Base-by-base conservation (phyloP, 2,113 vertebrate species). In the Odobenus rosmarus region DNA sequence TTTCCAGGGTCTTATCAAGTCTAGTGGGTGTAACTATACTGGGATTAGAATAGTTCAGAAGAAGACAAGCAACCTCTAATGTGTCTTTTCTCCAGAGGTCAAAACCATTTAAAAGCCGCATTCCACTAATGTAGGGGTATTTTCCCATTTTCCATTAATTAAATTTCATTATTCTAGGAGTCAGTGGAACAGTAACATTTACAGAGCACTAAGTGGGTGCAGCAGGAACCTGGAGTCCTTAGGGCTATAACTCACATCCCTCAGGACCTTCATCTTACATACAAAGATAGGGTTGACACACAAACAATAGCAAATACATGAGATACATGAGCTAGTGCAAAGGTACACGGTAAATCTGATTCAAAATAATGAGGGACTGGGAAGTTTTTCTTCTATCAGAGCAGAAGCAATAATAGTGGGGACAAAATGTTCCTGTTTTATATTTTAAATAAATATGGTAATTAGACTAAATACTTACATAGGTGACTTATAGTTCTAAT, bases 261-360 rank as follows among this genome's bases (percentile, higher is more conserved):
- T 33, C 0, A 0, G 21, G 57, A 39, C 2, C 16, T 67, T 13
- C 0, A 4, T 19, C 1, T 0, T 21, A 77, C 26, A 24, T 2
- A 46, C 55, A 19, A 69, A 61, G 81, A n/a, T 0, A 13, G 3
- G 23, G 36, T 9, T 14, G 11, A 26, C 4, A 19, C 33, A 76
- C 7, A 26, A 42, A 72, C 36, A 62, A 18, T 5, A 49, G 72
- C 79, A 81, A 39, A 69, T 33, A 9, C 28, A n/a, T 3, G 21
- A 74, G 57, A 69, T 26, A 9, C 23, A n/a, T 4, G 21, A 74
- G 57, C 42, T 4, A 57, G 19, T 46, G 31, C 36, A 5, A 93
- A 88, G n/a, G 31, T 1, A n/a, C 51, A 31, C 4, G 28, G 33
- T 33, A 69, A 84, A 88, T n/a, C n/a, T 11, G 7, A n/a, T 61